Conservation (phyloP, 1,140 invertebrate species). For the Microvelia longipes region DNA sequence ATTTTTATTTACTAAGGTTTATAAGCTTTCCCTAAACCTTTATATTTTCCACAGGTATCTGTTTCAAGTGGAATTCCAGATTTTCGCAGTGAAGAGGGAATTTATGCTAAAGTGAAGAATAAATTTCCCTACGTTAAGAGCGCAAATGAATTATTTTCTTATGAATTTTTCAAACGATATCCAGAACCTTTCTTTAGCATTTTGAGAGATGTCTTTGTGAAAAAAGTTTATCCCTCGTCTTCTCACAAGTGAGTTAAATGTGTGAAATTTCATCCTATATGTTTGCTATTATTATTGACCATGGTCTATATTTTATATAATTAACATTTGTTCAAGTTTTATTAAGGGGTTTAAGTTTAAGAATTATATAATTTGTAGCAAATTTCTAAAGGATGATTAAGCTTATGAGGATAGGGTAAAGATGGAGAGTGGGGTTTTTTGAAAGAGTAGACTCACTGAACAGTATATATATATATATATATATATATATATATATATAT, state of each 20-base stretch:
- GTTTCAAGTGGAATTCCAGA: conserved; percentile 96
- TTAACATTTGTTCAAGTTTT: background rate
- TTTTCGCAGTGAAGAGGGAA: conserved; percentile 81
- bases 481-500: too few relatives aligned
- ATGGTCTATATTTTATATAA: background rate
- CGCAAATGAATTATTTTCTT: conserved; percentile 85
- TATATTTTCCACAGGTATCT: conserved; percentile 68
- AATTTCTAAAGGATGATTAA: background rate
- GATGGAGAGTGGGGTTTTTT: too few relatives aligned
- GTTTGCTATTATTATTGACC: background rate
- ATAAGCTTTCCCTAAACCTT: too few relatives aligned
- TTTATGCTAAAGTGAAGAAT: conserved; percentile 71
- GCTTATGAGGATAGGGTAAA: background rate
- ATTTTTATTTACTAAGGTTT: background rate
- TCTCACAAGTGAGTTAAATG: conserved; percentile 43
- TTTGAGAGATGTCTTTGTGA: conserved; percentile 77
- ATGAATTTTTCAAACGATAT: conserved; percentile 70
- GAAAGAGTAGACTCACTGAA: too few relatives aligned
- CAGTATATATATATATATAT: too few relatives aligned
- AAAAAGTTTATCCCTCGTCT: conserved; percentile 49
- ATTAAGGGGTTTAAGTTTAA: background rate
- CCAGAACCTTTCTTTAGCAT: conserved; percentile 83
- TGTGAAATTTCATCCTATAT: background rate
- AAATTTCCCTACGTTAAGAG: conserved; percentile 78
- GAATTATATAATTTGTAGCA: background rate